phyloP scores from a whole-genome alignment of 2,888 invertebrate genomes.

The Dyspetes luteomarginatus region DNA sequence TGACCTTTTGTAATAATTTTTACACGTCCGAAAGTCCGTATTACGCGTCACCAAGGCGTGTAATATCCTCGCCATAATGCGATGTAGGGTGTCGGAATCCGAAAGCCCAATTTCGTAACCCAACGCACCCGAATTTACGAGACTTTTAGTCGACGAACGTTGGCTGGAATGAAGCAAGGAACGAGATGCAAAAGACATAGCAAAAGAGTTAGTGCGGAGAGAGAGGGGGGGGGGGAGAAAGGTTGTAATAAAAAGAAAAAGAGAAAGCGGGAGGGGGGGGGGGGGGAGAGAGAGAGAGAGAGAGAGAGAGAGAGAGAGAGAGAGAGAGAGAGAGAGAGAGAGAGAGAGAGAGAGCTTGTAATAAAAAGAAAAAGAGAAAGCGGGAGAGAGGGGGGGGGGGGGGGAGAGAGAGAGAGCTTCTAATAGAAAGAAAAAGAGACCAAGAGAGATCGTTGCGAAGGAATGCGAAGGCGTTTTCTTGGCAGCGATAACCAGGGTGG shows the following conservation, averaged over 20 bases:
- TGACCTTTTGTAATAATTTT: too few species aligned
- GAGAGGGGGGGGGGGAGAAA: background rate
- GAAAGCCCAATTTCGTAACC: constrained; percentile 56
- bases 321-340: background rate
- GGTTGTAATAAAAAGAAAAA: constrained; percentile 12
- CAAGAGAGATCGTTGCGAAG: constrained; percentile 36
- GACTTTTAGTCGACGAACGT: constrained; percentile 45
- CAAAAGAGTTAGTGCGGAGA: constrained; percentile 20
- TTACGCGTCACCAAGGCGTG: background rate
- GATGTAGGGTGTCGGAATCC: constrained; percentile 43
- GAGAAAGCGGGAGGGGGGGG: constrained; percentile 13
- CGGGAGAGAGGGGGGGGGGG: background rate
- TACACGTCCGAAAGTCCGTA: too few species aligned
- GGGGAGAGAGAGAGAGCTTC: background rate
- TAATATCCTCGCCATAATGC: constrained; percentile 37
- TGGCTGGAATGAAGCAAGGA: constrained; percentile 21
- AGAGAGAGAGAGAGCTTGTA: background rate
- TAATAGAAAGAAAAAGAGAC: constrained; percentile 26
- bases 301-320: background rate
- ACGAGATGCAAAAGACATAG: background rate
- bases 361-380: constrained; percentile 24
- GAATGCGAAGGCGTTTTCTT: constrained; percentile 56
- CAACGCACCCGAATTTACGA: constrained; percentile 56
- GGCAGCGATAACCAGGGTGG: constrained; percentile 57
- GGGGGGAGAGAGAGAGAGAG: too few species aligned